Percentiles rank a stretch among this genome's conserved stretches.
Conservation (phyloP, 2,113 vertebrate genomes). For the Silurus meridionalis region DNA sequence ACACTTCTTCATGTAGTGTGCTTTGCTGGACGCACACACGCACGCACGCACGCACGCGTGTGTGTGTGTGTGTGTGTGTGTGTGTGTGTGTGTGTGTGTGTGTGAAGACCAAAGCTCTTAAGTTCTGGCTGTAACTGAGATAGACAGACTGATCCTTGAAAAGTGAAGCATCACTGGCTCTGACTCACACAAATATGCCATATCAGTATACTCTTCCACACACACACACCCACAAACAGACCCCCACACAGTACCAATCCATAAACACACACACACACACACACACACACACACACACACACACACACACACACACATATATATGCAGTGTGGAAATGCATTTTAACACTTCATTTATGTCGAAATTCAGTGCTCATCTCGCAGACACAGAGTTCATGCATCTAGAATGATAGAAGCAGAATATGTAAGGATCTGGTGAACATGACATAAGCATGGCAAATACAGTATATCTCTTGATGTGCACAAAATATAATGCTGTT, state of each 20-base stretch:
- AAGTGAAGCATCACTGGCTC: conserved; percentile 31
- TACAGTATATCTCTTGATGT: not conserved
- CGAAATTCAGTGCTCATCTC: not conserved
- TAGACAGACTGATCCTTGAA: conserved; percentile 40
- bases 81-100: conserved; percentile 25
- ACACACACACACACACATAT: not conserved
- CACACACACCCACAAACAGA: not conserved
- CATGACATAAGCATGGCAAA: not conserved
- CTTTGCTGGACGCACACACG: not conserved
- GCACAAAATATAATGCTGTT: not conserved
- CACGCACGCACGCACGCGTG: too few relatives aligned
- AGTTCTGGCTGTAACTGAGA: conserved; percentile 39
- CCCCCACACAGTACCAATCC: not conserved
- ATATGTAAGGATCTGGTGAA: not conserved
- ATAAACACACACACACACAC: not conserved
- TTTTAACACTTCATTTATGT: not conserved
- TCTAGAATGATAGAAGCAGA: not conserved
- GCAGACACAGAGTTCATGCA: not conserved
- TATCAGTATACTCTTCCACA: conserved; percentile 22
- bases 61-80: conserved; percentile 17
- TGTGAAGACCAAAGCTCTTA: conserved; percentile 14
- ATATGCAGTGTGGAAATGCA: not conserved
- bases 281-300: not conserved
- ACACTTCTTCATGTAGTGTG: not conserved
- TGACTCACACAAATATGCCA: conserved; percentile 26